Conservation (phyloP, 23 tunicate species). For the Halocynthia roretzi region DNA sequence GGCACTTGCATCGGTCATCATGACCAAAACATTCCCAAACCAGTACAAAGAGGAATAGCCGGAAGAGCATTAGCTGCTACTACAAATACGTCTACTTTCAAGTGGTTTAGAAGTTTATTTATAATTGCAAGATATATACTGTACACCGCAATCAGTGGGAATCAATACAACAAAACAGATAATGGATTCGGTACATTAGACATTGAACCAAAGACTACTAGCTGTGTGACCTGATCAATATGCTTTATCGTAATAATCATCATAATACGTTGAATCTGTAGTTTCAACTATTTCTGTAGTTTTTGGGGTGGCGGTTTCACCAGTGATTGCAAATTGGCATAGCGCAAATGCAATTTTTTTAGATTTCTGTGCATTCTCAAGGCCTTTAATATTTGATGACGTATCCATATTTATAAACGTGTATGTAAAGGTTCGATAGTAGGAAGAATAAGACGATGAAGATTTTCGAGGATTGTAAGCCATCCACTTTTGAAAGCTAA, state of each 20-base stretch:
- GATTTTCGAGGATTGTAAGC: conserved; percentile 9
- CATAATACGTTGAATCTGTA: too few species aligned
- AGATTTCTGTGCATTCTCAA: not conserved
- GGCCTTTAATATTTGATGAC: not conserved
- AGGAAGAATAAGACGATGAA: not conserved
- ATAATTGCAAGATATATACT: too few species aligned
- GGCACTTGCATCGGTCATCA: conserved; percentile 19
- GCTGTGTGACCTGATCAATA: too few species aligned
- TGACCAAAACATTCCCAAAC: conserved; percentile 18
- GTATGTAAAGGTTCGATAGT: not conserved
- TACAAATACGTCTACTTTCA: too few species aligned
- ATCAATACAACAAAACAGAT: too few species aligned
- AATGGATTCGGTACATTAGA: too few species aligned
- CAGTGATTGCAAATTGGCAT: not conserved
- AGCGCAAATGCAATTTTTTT: not conserved
- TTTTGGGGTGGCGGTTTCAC: not conserved
- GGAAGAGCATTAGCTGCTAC: not conserved
- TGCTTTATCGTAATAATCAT: too few species aligned
- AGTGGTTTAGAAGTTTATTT: too few species aligned
- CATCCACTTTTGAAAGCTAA: not conserved
- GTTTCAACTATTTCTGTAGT: too few species aligned
- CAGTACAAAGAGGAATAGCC: not conserved
- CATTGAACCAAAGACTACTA: too few species aligned
- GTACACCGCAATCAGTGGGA: too few species aligned
- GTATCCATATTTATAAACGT: not conserved